A percentile compares a stretch with the other conserved stretches of the same genome.
Conservation (phyloP, 2,888 invertebrate species). For the Polyommatus iphigenia region DNA sequence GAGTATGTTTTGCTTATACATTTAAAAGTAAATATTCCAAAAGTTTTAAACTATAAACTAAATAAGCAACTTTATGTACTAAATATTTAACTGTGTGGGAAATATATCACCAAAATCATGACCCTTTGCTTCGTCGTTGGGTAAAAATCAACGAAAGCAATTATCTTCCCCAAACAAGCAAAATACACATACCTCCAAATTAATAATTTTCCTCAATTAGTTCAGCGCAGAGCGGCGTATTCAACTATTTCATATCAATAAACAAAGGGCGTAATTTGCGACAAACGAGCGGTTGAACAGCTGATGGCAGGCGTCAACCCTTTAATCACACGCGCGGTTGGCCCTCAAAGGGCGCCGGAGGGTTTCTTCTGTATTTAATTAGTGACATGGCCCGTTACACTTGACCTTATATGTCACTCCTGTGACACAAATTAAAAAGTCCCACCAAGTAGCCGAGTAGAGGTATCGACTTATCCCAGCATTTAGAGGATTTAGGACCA, state of each 20-base stretch:
- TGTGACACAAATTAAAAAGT: neutral
- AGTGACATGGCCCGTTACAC: neutral
- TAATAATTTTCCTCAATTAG: conserved; percentile 4
- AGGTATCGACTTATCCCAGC: too few relatives aligned
- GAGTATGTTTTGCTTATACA: too few relatives aligned
- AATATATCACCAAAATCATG: neutral
- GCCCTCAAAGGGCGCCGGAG: conserved; percentile 54
- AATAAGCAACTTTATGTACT: too few relatives aligned
- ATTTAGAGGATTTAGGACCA: too few relatives aligned
- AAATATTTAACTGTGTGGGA: too few relatives aligned
- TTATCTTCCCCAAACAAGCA: neutral
- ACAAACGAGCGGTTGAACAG: conserved; percentile 49
- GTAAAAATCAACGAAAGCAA: neutral
- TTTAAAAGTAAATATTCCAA: too few relatives aligned
- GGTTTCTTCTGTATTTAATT: conserved; percentile 25
- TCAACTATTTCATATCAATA: conserved; percentile 11
- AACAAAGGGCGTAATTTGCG: conserved; percentile 23
- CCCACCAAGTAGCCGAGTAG: neutral
- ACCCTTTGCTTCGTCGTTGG: neutral
- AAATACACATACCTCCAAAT: neutral
- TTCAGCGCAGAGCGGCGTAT: neutral
- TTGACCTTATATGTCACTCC: neutral
- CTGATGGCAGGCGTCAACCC: conserved; percentile 48
- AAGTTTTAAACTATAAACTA: too few relatives aligned
- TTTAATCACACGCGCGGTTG: conserved; percentile 69